phyloP scores from a whole-genome alignment of 1,140 invertebrate genomes.

The Catajapyx aquilonaris region DNA sequence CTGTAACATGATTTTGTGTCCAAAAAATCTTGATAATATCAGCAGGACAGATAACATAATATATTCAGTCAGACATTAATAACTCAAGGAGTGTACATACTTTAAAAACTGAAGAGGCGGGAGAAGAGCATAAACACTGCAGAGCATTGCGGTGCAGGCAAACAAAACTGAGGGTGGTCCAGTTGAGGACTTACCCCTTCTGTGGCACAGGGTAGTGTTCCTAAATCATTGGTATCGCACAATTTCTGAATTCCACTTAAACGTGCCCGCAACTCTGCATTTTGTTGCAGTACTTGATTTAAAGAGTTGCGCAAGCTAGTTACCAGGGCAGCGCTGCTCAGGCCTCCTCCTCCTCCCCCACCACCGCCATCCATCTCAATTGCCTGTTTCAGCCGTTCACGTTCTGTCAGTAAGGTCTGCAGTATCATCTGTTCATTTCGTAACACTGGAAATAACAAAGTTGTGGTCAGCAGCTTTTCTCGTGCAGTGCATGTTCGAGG shows the following conservation, averaged over 20 bases:
- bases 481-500: too few relatives aligned
- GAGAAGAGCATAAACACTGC: too few relatives aligned
- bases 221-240: neutral
- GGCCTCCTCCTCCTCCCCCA: constrained; percentile 10
- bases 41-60: too few relatives aligned
- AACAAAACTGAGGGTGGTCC: too few relatives aligned
- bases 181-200: neutral
- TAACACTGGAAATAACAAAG: constrained; percentile 26
- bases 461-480: too few relatives aligned
- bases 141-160: too few relatives aligned
- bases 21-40: too few relatives aligned
- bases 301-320: constrained; percentile 31
- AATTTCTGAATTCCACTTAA: constrained; percentile 37
- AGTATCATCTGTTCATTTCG: constrained; percentile 26
- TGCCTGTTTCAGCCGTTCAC: constrained; percentile 32
- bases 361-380: constrained; percentile 25
- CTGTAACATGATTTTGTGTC: too few relatives aligned
- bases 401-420: constrained; percentile 32
- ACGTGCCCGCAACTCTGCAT: constrained; percentile 40
- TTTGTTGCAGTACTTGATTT: constrained; percentile 44
- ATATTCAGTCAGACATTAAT: too few relatives aligned
- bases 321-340: constrained; percentile 19
- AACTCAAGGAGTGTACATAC: too few relatives aligned
- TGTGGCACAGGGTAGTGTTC: neutral
- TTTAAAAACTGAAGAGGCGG: too few relatives aligned